Conservation (phyloP, 2,888 invertebrate genomes). For the Pollenia amentaria region DNA sequence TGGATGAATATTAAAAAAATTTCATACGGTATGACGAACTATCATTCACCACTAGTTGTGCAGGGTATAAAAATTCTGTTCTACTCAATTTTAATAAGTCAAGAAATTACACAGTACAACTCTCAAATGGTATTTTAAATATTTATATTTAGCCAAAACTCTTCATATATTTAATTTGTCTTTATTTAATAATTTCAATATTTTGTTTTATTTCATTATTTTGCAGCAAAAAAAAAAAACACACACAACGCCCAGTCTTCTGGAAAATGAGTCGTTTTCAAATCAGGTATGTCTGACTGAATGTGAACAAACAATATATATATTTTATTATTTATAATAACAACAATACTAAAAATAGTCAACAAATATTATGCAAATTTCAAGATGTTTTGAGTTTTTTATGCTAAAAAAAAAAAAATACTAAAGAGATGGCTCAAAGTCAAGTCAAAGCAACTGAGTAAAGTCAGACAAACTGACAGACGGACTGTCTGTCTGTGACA, state of each 20-base stretch:
- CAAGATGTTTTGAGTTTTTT: neutral
- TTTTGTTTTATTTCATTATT: neutral
- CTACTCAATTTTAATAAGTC: slow-evolving; percentile 46
- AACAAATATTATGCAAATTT: slow-evolving; percentile 63
- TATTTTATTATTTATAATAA: neutral
- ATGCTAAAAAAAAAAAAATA: neutral
- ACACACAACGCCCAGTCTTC: neutral
- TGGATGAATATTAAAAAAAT: too few relatives aligned
- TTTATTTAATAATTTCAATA: slow-evolving; percentile 11
- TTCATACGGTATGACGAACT: too few relatives aligned
- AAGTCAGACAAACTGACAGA: neutral
- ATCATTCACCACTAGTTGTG: too few relatives aligned
- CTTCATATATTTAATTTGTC: slow-evolving; percentile 36
- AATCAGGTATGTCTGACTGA: slow-evolving; percentile 18
- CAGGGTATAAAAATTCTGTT: slow-evolving; percentile 46
- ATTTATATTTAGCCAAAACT: slow-evolving; percentile 46
- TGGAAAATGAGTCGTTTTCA: neutral
- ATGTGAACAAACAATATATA: slow-evolving; percentile 7
- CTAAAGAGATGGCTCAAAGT: slow-evolving; percentile 5
- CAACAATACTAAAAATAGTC: slow-evolving; percentile 23
- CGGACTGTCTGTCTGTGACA: too few relatives aligned
- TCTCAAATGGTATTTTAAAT: slow-evolving; percentile 15
- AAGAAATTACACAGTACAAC: slow-evolving; percentile 35
- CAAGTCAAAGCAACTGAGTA: neutral
- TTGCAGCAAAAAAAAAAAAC: slow-evolving; percentile 26